These are phyloP conservation scores for Scaeva pyrastri DNA, from an alignment of 2,888 invertebrate genomes.

Conservation along the genomic window DNA sequence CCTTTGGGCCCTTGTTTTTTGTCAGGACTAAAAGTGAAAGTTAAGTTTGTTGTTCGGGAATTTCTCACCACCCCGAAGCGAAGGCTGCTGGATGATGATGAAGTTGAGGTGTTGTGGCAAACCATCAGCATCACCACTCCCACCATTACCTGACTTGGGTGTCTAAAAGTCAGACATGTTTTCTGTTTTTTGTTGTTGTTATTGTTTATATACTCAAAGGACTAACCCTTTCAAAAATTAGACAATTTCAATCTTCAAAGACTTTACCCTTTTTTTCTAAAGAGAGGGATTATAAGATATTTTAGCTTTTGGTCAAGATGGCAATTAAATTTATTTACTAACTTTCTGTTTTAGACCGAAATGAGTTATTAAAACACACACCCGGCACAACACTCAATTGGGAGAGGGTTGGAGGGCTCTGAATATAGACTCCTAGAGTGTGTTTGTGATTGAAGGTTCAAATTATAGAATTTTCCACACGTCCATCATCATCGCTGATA, in stretches of 20 bases:
- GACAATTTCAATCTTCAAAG: conserved; percentile 22
- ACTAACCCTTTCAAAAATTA: neutral
- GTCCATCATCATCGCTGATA: neutral
- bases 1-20: conserved; percentile 22
- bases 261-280: neutral
- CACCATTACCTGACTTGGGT: neutral
- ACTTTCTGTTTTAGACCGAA: neutral
- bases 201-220: neutral
- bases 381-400: neutral
- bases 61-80: neutral
- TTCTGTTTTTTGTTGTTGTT: neutral
- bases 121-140: too few species aligned
- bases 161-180: conserved; percentile 15
- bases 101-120: neutral
- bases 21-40: conserved; percentile 5
- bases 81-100: too few species aligned
- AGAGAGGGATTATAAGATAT: neutral
- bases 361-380: conserved; percentile 6
- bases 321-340: conserved; percentile 46
- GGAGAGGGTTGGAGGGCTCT: too few species aligned
- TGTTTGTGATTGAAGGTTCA: neutral
- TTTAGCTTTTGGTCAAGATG: conserved; percentile 56
- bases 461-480: conserved; percentile 1
- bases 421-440: neutral
- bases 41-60: conserved; percentile 8